phyloP scores from a whole-genome alignment of 2,888 invertebrate species.

The Neelides folsomi region DNA sequence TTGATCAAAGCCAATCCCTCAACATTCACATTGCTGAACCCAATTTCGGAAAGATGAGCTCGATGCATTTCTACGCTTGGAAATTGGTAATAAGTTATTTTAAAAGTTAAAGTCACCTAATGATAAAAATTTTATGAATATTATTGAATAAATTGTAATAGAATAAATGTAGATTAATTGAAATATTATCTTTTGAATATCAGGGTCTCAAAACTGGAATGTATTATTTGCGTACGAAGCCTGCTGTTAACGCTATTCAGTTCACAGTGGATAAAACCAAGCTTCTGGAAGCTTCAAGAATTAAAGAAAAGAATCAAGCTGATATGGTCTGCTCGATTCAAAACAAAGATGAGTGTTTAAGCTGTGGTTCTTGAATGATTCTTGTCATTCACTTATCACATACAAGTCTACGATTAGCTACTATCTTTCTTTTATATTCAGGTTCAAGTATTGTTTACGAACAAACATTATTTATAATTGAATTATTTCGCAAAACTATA shows the following conservation, averaged over 20 bases:
- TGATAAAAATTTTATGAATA: neutral
- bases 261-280: conserved; percentile 89
- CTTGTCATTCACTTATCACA: too few species aligned
- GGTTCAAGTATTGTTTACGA: too few species aligned
- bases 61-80: conserved; percentile 99
- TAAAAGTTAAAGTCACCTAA: conserved; percentile 1
- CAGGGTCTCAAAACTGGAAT: conserved; percentile 94
- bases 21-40: conserved; percentile 95
- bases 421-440: too few species aligned
- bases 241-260: conserved; percentile 90
- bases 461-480: too few species aligned
- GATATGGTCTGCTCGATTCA: conserved; percentile 72
- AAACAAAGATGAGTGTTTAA: conserved; percentile 75
- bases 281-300: conserved; percentile 37
- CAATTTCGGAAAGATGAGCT: conserved; percentile 80
- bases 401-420: too few species aligned
- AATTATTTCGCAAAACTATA: too few species aligned
- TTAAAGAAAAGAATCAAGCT: conserved; percentile 44
- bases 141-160: conserved; percentile 4
- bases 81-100: conserved; percentile 47
- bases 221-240: conserved; percentile 94
- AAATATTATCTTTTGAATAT: conserved; percentile 9
- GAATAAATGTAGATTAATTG: neutral
- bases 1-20: conserved; percentile 96
- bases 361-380: conserved; percentile 63